A percentile compares a stretch with the other conserved stretches of the same genome.
Evolutionary conservation across 2,888 invertebrate genomes (phyloP).

Genomic region (Tribolium freemani): DNA sequence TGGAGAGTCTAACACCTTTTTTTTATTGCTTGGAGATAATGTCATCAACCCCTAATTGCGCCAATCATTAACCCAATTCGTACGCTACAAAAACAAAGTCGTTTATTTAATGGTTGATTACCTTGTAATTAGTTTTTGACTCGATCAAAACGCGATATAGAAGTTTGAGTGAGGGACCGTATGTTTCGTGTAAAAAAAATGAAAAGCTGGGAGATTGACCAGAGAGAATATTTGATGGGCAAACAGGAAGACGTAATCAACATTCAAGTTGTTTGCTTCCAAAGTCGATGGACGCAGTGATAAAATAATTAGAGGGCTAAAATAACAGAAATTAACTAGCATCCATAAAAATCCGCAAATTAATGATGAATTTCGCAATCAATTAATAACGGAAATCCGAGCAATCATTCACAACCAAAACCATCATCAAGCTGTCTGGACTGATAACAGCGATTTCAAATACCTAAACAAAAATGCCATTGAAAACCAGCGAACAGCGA

Average conservation of each 20-base stretch:
- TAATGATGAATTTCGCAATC: too few species aligned
- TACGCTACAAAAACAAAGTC: not conserved
- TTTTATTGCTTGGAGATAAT: slow-evolving; percentile 22
- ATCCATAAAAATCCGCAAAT: not conserved
- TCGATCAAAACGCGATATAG: not conserved
- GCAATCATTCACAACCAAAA: too few species aligned
- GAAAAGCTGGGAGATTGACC: not conserved
- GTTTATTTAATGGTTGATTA: slow-evolving; percentile 2
- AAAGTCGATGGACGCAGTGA: not conserved
- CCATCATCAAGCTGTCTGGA: too few species aligned
- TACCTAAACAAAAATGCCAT: too few species aligned
- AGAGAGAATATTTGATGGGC: not conserved
- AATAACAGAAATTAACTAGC: not conserved
- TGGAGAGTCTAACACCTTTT: slow-evolving; percentile 8
- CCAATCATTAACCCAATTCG: slow-evolving; percentile 16
- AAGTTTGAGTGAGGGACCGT: not conserved
- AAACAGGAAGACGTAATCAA: not conserved
- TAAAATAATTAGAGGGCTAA: not conserved
- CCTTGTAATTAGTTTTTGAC: not conserved
- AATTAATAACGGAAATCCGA: too few species aligned
- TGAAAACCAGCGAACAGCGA: too few species aligned
- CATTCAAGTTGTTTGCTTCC: not conserved
- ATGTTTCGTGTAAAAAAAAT: not conserved
- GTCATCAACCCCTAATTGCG: slow-evolving; percentile 26
- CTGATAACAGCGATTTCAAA: too few species aligned